Evolutionary conservation across 2,797 vertebrate genomes (phyloP).

Genomic region (Taenioides sp.): DNA sequence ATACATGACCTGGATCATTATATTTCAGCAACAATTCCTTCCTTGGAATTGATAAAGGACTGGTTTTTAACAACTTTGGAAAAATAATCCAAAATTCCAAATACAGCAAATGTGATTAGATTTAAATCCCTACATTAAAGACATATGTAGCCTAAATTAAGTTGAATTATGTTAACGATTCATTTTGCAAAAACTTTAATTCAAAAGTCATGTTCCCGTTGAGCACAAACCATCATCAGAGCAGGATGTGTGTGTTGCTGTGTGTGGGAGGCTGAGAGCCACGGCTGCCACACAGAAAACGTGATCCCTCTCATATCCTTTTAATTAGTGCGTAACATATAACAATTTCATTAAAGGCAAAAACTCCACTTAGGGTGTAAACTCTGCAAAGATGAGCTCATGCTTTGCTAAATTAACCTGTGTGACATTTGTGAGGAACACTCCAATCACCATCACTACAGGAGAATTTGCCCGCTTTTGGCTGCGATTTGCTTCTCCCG

Average conservation of each 20-base stretch:
- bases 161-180: neutral
- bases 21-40: no score
- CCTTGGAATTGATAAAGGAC: no score
- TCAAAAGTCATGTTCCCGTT: slow-evolving; percentile 26
- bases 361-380: slow-evolving; percentile 30
- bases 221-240: slow-evolving; percentile 15
- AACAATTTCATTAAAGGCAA: slow-evolving; percentile 35
- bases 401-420: slow-evolving; percentile 17
- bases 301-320: slow-evolving; percentile 50
- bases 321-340: slow-evolving; percentile 59
- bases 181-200: neutral
- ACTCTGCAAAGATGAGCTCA: slow-evolving; percentile 14
- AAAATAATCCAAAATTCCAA: no score
- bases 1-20: no score
- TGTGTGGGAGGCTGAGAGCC: slow-evolving; percentile 52
- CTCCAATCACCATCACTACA: slow-evolving; percentile 19
- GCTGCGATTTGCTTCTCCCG: no score
- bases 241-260: slow-evolving; percentile 11
- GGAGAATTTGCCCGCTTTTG: no score
- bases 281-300: slow-evolving; percentile 39
- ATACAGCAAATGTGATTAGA: neutral
- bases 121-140: neutral
- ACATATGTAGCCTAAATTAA: neutral
- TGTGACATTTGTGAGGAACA: slow-evolving; percentile 13
- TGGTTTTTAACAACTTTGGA: no score